Conservation (phyloP, 2,888 invertebrate genomes). For the Blastobasis lacticolella region DNA sequence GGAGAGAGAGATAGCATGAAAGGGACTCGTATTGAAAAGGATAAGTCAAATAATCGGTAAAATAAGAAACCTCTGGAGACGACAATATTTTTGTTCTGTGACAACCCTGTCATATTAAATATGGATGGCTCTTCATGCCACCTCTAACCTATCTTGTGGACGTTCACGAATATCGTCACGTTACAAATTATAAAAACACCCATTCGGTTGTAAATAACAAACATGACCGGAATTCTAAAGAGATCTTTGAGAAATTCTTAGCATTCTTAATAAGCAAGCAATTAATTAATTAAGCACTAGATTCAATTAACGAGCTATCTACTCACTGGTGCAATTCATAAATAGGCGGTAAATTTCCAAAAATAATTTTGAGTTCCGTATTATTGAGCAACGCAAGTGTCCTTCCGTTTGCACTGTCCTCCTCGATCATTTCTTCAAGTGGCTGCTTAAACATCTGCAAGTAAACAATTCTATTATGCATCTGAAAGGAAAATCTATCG, state of each 20-base stretch:
- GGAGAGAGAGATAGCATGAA: too few relatives aligned
- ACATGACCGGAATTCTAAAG: too few relatives aligned
- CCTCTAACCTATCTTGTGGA: too few relatives aligned
- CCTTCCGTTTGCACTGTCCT: slow-evolving; percentile 77
- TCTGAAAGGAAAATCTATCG: neutral
- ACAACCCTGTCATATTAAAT: too few relatives aligned
- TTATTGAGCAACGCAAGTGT: slow-evolving; percentile 86
- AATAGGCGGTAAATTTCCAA: slow-evolving; percentile 95
- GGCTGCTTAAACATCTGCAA: slow-evolving; percentile 93
- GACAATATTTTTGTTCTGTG: too few relatives aligned
- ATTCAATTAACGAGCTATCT: slow-evolving; percentile 1
- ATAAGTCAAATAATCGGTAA: too few relatives aligned
- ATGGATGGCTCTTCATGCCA: too few relatives aligned
- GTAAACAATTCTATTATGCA: slow-evolving; percentile 2
- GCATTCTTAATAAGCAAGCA: neutral
- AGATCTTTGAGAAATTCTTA: neutral
- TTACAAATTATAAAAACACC: too few relatives aligned
- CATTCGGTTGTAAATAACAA: too few relatives aligned
- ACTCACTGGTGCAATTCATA: slow-evolving; percentile 91
- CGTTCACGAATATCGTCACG: too few relatives aligned
- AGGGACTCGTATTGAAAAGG: too few relatives aligned
- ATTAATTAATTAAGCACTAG: neutral
- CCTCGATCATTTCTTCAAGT: slow-evolving; percentile 89
- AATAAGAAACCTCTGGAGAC: too few relatives aligned
- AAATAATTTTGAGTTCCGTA: slow-evolving; percentile 95